phyloP scores from a whole-genome alignment of 2,113 vertebrate species.

The Pelecanoides urinatrix region DNA sequence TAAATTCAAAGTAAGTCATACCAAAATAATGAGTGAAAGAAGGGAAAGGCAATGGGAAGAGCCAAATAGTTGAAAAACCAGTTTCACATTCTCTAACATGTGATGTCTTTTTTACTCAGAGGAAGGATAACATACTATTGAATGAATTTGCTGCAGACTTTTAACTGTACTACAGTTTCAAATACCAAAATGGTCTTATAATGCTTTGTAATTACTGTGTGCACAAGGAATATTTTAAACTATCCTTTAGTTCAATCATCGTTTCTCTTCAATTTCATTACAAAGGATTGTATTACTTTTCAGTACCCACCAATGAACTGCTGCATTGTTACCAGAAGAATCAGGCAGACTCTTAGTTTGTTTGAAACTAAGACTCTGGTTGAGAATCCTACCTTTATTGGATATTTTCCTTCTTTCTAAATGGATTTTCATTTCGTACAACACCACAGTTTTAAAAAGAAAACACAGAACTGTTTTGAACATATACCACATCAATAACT shows the following conservation, averaged over 20 bases:
- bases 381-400: neutral
- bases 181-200: neutral
- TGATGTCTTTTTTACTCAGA: neutral
- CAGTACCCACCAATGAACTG: neutral
- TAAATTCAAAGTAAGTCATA: slow-evolving; percentile 76
- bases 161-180: neutral
- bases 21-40: neutral
- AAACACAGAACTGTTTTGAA: neutral
- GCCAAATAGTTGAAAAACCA: neutral
- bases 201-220: neutral
- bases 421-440: neutral
- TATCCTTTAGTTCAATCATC: neutral
- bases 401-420: neutral
- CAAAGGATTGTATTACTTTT: neutral
- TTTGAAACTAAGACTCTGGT: neutral
- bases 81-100: neutral
- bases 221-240: neutral
- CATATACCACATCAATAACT: neutral
- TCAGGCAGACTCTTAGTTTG: neutral
- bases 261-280: neutral
- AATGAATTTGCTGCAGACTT: neutral
- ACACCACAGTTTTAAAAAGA: neutral
- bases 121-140: neutral
- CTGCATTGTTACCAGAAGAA: neutral
- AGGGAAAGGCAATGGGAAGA: neutral